phyloP scores from a whole-genome alignment of 2,113 vertebrate genomes.

The Parus major region DNA sequence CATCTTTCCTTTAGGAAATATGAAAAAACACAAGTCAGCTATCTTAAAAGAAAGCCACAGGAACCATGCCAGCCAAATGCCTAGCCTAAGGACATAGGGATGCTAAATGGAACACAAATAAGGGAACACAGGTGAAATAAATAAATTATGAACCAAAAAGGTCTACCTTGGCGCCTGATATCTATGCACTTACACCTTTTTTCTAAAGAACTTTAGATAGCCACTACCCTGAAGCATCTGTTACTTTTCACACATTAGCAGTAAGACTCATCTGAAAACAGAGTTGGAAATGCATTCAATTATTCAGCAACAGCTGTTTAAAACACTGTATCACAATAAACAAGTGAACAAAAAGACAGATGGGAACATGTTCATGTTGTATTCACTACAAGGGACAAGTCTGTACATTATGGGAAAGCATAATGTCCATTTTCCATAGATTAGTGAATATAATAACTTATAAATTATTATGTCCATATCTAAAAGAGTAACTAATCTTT shows the following conservation, averaged over 20 bases:
- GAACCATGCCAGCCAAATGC: not conserved
- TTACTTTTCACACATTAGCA: not conserved
- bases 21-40: not conserved
- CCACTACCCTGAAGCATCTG: not conserved
- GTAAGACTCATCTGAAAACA: not conserved
- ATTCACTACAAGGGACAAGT: not conserved
- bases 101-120: not conserved
- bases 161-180: not conserved
- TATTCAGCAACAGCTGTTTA: not conserved
- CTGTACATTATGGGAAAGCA: not conserved
- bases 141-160: not conserved
- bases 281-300: not conserved
- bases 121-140: not conserved
- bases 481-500: not conserved
- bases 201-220: not conserved
- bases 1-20: not conserved
- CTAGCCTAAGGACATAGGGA: not conserved
- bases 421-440: not conserved
- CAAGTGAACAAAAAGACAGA: not conserved
- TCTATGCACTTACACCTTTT: not conserved
- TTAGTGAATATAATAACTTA: not conserved
- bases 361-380: not conserved
- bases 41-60: not conserved
- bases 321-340: not conserved
- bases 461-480: not conserved